phyloP scores from a whole-genome alignment of 2,113 vertebrate species.

The Osmerus mordax region DNA sequence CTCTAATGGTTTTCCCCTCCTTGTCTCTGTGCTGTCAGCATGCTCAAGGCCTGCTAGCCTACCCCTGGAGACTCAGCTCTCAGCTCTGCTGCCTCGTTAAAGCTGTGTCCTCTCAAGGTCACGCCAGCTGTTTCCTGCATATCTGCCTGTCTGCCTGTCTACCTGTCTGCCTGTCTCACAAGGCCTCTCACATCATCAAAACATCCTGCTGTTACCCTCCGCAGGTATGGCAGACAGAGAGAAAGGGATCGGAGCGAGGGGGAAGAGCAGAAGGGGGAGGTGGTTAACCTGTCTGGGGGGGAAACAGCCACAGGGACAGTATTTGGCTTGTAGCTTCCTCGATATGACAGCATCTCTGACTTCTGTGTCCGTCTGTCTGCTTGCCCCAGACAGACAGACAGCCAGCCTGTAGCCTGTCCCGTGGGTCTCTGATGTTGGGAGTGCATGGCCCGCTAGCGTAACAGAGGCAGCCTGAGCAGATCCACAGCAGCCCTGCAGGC shows the following conservation, averaged over 20 bases:
- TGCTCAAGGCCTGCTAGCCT: conserved; percentile 38
- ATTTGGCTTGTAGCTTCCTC: not conserved
- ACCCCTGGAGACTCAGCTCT: not conserved
- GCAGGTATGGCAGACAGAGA: not conserved
- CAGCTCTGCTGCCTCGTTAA: conserved; percentile 32
- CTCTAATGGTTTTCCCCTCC: conserved; percentile 40
- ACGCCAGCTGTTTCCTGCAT: conserved; percentile 50
- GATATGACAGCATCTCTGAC: not conserved
- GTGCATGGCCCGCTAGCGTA: too few species aligned
- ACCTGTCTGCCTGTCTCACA: not conserved
- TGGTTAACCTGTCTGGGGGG: too few species aligned
- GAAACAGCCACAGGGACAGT: not conserved
- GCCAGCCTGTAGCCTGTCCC: too few species aligned
- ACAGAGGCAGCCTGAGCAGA: conserved; percentile 1
- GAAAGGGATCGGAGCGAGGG: not conserved
- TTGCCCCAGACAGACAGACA: too few species aligned
- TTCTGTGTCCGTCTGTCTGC: conserved; percentile 9
- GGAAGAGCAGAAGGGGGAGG: not conserved
- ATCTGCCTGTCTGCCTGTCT: not conserved
- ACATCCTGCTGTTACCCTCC: not conserved
- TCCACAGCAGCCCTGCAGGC: conserved; percentile 34
- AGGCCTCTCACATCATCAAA: not conserved
- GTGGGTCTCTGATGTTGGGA: too few species aligned
- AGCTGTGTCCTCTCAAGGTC: conserved; percentile 48
- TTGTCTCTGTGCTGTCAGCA: conserved; percentile 32